Percentiles rank a stretch among this genome's conserved stretches.
Evolutionary conservation across 2,797 vertebrate species (phyloP).

Genomic region (Acrossocheilus wenchowensis): DNA sequence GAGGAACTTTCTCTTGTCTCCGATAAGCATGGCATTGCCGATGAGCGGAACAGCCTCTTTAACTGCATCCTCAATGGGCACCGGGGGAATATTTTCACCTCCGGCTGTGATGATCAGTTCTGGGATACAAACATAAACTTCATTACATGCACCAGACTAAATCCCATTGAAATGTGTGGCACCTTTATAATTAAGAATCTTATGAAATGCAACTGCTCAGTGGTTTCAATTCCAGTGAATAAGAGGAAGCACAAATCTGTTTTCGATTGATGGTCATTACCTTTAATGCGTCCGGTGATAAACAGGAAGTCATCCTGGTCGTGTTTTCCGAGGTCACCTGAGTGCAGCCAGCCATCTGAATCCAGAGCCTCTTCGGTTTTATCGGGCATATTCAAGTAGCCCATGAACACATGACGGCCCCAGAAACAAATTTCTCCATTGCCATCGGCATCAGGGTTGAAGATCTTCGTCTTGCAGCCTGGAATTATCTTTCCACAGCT

Average conservation of each 20-base stretch:
- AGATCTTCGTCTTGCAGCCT: conserved; percentile 84
- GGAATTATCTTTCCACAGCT: conserved; percentile 87
- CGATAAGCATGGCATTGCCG: conserved; percentile 92
- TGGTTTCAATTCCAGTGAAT: neutral
- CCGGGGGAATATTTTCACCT: conserved; percentile 89
- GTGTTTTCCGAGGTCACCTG: conserved; percentile 88
- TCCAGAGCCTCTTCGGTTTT: conserved; percentile 86
- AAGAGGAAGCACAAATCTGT: neutral
- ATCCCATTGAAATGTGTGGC: neutral
- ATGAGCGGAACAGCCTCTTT: conserved; percentile 87
- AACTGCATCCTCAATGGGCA: conserved; percentile 87
- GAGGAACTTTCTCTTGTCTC: conserved; percentile 91
- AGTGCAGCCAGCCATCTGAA: conserved; percentile 90
- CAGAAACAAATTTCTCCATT: conserved; percentile 90
- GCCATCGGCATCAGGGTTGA: conserved; percentile 78
- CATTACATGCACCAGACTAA: conserved; percentile 18
- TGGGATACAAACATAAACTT: conserved; percentile 65
- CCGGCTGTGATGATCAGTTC: conserved; percentile 94
- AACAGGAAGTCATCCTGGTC: conserved; percentile 87
- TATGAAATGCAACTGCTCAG: neutral
- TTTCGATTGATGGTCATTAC: conserved; percentile 66
- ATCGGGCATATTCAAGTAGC: conserved; percentile 88
- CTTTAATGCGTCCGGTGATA: conserved; percentile 95
- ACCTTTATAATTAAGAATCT: neutral
- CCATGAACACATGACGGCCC: conserved; percentile 97